These are phyloP conservation scores for Drosophila diplacantha DNA, from an alignment of 2,888 invertebrate genomes.

Conservation along the genomic window DNA sequence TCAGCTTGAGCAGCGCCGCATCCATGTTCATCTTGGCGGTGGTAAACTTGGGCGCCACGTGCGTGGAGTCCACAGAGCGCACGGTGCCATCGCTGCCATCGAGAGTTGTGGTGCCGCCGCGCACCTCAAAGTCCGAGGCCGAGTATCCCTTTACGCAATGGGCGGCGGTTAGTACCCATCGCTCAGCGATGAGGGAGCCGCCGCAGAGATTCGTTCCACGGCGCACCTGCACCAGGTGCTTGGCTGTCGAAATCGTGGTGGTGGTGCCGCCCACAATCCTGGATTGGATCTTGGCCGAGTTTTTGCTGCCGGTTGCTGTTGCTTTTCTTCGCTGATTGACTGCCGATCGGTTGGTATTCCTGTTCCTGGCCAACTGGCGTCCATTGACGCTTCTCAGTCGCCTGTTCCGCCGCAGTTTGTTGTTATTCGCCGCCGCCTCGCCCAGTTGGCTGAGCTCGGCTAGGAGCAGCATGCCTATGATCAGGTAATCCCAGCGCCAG, in stretches of 20 bases:
- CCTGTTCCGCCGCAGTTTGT: slow-evolving; percentile 2
- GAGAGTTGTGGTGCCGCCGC: slow-evolving; percentile 48
- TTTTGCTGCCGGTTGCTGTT: background rate
- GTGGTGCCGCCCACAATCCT: slow-evolving; percentile 48
- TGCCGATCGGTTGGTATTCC: background rate
- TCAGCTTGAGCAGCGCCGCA: slow-evolving; percentile 49
- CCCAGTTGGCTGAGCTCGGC: slow-evolving; percentile 19
- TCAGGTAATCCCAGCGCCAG: slow-evolving; percentile 46
- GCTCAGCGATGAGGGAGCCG: slow-evolving; percentile 43
- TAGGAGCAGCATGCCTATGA: slow-evolving; percentile 41
- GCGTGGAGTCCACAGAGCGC: slow-evolving; percentile 21
- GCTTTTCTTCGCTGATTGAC: slow-evolving; percentile 1
- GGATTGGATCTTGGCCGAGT: slow-evolving; percentile 13
- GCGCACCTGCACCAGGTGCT: slow-evolving; percentile 46
- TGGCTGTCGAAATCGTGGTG: slow-evolving; percentile 17
- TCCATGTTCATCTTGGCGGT: slow-evolving; percentile 49
- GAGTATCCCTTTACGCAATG: slow-evolving; percentile 49
- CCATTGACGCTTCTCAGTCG: background rate
- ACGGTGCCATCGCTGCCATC: slow-evolving; percentile 43
- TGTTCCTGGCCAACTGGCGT: slow-evolving; percentile 1
- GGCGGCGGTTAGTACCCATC: slow-evolving; percentile 61
- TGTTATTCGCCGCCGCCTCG: slow-evolving; percentile 7
- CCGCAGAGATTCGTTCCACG: slow-evolving; percentile 51
- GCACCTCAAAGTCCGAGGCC: slow-evolving; percentile 32
- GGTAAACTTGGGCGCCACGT: slow-evolving; percentile 27